Conservation (phyloP, 2,888 invertebrate genomes). For the Andrena fulva region DNA sequence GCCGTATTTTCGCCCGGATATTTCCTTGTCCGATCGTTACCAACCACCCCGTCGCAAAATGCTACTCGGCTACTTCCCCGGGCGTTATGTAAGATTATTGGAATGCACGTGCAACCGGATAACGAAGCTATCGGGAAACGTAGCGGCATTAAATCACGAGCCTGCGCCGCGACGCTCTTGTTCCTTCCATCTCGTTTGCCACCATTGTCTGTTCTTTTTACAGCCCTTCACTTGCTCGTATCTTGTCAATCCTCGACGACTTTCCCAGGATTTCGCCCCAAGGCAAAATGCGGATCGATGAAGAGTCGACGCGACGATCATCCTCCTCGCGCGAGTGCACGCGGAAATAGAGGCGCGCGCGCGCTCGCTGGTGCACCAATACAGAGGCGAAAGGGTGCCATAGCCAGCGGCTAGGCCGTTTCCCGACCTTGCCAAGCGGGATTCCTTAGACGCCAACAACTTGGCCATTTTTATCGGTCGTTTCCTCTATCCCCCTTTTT, state of each 20-base stretch:
- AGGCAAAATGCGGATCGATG: not conserved
- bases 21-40: conserved; percentile 34
- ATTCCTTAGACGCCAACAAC: conserved; percentile 77
- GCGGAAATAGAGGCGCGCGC: conserved; percentile 49
- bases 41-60: conserved; percentile 37
- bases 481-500: conserved; percentile 57
- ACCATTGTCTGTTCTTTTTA: not conserved
- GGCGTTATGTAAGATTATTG: conserved; percentile 59
- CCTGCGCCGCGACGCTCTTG: not conserved
- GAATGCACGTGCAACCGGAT: conserved; percentile 57
- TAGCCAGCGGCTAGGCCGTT: conserved; percentile 81
- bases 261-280: not conserved
- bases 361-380: conserved; percentile 2
- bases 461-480: conserved; percentile 70
- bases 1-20: conserved; percentile 20
- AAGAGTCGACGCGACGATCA: not conserved
- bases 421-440: conserved; percentile 81
- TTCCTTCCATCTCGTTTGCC: too few relatives aligned
- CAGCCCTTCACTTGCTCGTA: not conserved
- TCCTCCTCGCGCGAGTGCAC: conserved; percentile 11
- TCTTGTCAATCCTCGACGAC: too few relatives aligned
- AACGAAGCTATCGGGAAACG: conserved; percentile 50
- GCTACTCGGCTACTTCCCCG: conserved; percentile 33
- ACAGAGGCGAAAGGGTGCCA: conserved; percentile 58
- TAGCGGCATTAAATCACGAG: conserved; percentile 38